Evolutionary conservation across 2,113 vertebrate species (phyloP).

Genomic region (Galemys pyrenaicus): DNA sequence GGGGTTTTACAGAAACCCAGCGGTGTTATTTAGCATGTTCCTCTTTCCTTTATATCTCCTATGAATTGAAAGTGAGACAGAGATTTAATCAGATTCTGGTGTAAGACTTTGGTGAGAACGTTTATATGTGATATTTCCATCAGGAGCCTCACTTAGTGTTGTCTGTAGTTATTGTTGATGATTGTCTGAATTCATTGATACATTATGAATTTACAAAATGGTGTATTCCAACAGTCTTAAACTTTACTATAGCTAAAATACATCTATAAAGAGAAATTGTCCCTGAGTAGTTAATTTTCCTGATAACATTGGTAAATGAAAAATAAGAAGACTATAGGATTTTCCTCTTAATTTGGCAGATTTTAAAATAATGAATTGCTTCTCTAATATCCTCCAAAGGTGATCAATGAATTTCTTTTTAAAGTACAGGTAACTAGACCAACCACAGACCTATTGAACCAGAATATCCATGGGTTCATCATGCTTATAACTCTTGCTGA

Average conservation of each 20-base stretch:
- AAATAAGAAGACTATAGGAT: not conserved
- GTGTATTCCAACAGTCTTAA: not conserved
- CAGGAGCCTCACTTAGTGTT: not conserved
- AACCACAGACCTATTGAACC: not conserved
- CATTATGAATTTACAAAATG: not conserved
- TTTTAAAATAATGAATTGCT: slow-evolving; percentile 29
- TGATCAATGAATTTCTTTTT: not conserved
- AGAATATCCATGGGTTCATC: not conserved
- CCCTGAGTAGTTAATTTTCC: not conserved
- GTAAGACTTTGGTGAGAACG: not conserved
- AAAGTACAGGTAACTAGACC: not conserved
- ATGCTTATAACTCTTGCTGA: not conserved
- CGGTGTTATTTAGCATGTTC: not conserved
- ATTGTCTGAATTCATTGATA: not conserved
- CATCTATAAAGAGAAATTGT: not conserved
- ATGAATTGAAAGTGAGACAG: not conserved
- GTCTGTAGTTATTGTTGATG: not conserved
- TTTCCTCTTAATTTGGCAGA: not conserved
- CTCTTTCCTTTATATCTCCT: not conserved
- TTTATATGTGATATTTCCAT: not conserved
- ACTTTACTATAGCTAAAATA: not conserved
- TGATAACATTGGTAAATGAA: not conserved
- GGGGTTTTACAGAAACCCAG: not conserved
- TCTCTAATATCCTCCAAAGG: not conserved
- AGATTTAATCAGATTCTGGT: not conserved